Evolutionary conservation across 1,140 invertebrate species (phyloP).

Genomic region (Maniola jurtina): DNA sequence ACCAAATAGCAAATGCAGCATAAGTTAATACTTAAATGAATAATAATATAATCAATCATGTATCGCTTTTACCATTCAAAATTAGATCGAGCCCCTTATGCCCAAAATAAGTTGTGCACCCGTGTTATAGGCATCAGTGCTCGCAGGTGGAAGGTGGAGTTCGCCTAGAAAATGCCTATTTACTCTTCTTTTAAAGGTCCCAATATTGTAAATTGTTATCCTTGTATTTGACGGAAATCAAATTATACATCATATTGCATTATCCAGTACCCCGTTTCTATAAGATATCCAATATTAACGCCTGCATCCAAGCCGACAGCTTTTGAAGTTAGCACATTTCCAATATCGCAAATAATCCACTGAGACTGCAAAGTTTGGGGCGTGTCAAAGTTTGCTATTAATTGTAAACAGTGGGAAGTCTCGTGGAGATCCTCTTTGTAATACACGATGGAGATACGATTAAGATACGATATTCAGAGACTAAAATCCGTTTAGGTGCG

Average conservation of each 20-base stretch:
- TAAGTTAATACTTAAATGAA: too few relatives aligned
- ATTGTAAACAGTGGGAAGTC: constrained; percentile 20
- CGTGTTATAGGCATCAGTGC: too few relatives aligned
- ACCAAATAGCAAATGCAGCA: too few relatives aligned
- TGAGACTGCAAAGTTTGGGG: constrained; percentile 16
- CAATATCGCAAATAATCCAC: constrained; percentile 20
- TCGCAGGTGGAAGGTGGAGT: too few relatives aligned
- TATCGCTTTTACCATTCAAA: too few relatives aligned
- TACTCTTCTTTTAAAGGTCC: too few relatives aligned
- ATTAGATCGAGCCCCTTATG: too few relatives aligned
- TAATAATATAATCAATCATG: too few relatives aligned
- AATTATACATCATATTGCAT: not conserved
- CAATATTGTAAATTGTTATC: too few relatives aligned
- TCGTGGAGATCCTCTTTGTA: not conserved
- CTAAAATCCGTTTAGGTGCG: too few relatives aligned
- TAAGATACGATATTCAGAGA: not conserved
- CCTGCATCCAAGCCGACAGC: constrained; percentile 8
- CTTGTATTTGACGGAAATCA: not conserved
- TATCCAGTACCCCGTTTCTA: not conserved
- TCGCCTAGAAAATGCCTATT: too few relatives aligned
- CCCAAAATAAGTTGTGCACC: too few relatives aligned
- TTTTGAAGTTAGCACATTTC: constrained; percentile 7
- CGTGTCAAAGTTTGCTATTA: constrained; percentile 30
- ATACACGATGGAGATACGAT: constrained; percentile 1
- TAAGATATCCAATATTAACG: constrained; percentile 7